phyloP scores from a whole-genome alignment of 2,113 vertebrate species.

The Sorex fumeus region DNA sequence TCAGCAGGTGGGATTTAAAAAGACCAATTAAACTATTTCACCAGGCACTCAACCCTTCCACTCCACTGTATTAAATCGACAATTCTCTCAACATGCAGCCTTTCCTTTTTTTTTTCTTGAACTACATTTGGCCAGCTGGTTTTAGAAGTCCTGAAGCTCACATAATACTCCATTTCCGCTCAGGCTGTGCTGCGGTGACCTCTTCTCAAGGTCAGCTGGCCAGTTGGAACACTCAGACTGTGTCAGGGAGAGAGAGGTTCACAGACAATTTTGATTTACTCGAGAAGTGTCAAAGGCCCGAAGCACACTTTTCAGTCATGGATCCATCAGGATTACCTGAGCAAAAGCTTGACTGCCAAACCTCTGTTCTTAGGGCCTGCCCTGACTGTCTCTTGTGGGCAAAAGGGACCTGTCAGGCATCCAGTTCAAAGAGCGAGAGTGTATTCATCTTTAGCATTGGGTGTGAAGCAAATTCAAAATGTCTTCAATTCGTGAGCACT shows the following conservation, averaged over 20 bases:
- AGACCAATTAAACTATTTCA: too few species aligned
- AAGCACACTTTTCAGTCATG: background rate
- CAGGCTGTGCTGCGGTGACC: background rate
- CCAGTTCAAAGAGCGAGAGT: background rate
- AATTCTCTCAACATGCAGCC: background rate
- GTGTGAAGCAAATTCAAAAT: background rate
- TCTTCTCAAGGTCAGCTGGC: background rate
- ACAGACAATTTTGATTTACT: background rate
- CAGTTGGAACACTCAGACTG: background rate
- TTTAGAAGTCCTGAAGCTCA: conserved; percentile 4
- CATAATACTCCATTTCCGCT: background rate
- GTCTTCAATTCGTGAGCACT: background rate
- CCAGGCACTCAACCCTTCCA: too few species aligned
- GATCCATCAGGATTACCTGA: background rate
- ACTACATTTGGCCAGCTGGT: background rate
- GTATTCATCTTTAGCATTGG: background rate
- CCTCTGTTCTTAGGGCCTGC: background rate
- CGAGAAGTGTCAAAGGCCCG: background rate
- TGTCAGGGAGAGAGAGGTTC: background rate
- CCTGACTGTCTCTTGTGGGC: background rate
- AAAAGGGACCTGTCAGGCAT: background rate
- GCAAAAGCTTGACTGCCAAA: background rate
- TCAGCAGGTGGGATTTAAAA: too few species aligned
- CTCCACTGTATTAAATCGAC: background rate
- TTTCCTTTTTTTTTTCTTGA: conserved; percentile 1